Conservation (phyloP, 2,888 invertebrate species). For the Volucella bombylans region DNA sequence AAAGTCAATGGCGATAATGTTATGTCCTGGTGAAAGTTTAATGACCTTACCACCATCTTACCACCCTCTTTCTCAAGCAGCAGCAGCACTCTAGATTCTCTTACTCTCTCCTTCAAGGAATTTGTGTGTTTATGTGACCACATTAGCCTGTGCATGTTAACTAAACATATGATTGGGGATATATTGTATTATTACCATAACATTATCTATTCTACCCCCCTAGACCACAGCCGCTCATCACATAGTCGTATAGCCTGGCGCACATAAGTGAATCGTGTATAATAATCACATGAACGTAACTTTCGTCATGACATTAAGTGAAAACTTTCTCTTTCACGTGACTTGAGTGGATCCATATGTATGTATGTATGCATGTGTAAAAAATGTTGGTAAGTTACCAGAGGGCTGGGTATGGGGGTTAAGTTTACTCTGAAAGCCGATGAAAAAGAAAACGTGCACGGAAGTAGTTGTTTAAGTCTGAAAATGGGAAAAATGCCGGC, state of each 20-base stretch:
- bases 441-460: slow-evolving; percentile 70
- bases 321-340: slow-evolving; percentile 74
- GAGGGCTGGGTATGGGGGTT: background rate
- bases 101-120: slow-evolving; percentile 9
- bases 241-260: slow-evolving; percentile 39
- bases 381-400: slow-evolving; percentile 14
- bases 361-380: slow-evolving; percentile 16
- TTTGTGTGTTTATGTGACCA: slow-evolving; percentile 43
- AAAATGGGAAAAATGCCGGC: slow-evolving; percentile 64
- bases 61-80: background rate
- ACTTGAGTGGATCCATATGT: slow-evolving; percentile 51
- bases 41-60: slow-evolving; percentile 57
- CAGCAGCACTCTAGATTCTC: too few relatives aligned
- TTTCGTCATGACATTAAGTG: slow-evolving; percentile 74
- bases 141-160: slow-evolving; percentile 68
- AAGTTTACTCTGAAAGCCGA: background rate
- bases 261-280: slow-evolving; percentile 71
- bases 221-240: too few relatives aligned
- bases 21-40: slow-evolving; percentile 74
- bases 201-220: slow-evolving; percentile 68
- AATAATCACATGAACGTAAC: slow-evolving; percentile 74
- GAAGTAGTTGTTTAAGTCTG: slow-evolving; percentile 58
- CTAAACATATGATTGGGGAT: slow-evolving; percentile 74
- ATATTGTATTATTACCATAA: slow-evolving; percentile 69
- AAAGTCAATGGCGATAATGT: slow-evolving; percentile 75